A percentile compares a stretch with the other conserved stretches of the same genome.
Evolutionary conservation across 2,888 invertebrate species (phyloP).

Genomic region (Cosmopolites sordidus): DNA sequence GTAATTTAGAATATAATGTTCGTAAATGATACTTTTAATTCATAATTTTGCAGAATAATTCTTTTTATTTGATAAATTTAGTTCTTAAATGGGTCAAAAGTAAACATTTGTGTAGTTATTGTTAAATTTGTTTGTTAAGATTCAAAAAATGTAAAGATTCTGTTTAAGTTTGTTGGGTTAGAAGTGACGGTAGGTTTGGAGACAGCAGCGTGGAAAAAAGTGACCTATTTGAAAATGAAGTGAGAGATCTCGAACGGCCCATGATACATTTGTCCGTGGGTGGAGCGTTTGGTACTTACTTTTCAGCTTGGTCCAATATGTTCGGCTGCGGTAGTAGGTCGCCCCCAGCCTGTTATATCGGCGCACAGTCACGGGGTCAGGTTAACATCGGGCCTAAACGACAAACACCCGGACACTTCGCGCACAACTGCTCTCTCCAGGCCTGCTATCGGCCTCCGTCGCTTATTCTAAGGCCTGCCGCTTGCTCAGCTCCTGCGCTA

Average conservation of each 20-base stretch:
- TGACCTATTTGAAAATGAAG: slow-evolving; percentile 14
- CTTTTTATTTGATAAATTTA: no score
- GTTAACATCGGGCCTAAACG: slow-evolving; percentile 47
- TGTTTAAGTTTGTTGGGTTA: no score
- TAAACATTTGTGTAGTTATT: no score
- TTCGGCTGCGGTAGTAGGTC: slow-evolving; percentile 48
- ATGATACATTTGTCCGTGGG: slow-evolving; percentile 1
- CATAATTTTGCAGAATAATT: no score
- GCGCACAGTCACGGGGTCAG: slow-evolving; percentile 47
- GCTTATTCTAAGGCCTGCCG: slow-evolving; percentile 33
- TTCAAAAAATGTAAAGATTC: no score
- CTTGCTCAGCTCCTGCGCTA: slow-evolving; percentile 11
- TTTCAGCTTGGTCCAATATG: slow-evolving; percentile 48
- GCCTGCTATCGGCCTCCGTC: slow-evolving; percentile 37
- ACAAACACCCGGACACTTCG: slow-evolving; percentile 47
- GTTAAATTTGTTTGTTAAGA: no score
- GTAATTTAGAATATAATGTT: no score
- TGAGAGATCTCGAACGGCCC: not conserved
- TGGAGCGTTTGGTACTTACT: slow-evolving; percentile 40
- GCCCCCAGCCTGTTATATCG: slow-evolving; percentile 46
- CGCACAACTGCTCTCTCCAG: slow-evolving; percentile 41
- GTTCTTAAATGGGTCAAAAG: no score
- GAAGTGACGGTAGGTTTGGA: slow-evolving; percentile 2
- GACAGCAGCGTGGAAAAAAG: slow-evolving; percentile 4
- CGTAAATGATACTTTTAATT: no score